Conservation (phyloP, 1,140 invertebrate species). For the Apis cerana region DNA sequence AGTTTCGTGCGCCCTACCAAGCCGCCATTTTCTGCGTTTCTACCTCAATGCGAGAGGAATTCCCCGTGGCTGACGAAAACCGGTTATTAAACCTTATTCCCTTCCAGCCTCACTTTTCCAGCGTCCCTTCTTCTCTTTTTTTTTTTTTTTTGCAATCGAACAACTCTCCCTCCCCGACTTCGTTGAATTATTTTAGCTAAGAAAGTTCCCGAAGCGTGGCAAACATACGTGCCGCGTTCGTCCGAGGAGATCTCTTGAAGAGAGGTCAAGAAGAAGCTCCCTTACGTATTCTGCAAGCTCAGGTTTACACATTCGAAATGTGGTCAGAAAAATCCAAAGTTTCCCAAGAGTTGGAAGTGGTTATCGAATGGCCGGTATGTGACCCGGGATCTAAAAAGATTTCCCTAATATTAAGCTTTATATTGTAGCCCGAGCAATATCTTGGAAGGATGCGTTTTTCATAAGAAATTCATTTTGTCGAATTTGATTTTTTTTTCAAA, state of each 20-base stretch:
- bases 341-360: not conserved
- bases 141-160: conserved; percentile 12
- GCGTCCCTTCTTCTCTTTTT: not conserved
- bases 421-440: too few species aligned
- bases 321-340: conserved; percentile 47
- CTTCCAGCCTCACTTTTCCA: not conserved
- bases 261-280: conserved; percentile 49
- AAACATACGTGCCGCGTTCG: conserved; percentile 17
- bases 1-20: conserved; percentile 57
- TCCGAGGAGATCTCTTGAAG: conserved; percentile 24
- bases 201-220: not conserved
- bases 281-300: conserved; percentile 55
- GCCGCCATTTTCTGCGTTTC: conserved; percentile 52
- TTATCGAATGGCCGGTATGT: too few species aligned
- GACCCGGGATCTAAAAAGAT: too few species aligned
- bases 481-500: too few species aligned
- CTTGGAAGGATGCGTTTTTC: too few species aligned
- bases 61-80: conserved; percentile 46
- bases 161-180: conserved; percentile 20
- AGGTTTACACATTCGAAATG: conserved; percentile 48
- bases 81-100: conserved; percentile 57
- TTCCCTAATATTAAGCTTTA: too few species aligned
- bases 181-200: conserved; percentile 45
- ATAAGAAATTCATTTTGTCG: too few species aligned
- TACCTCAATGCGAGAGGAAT: conserved; percentile 61